Conservation (phyloP, 2,888 invertebrate genomes). For the Acrobasis suavella region DNA sequence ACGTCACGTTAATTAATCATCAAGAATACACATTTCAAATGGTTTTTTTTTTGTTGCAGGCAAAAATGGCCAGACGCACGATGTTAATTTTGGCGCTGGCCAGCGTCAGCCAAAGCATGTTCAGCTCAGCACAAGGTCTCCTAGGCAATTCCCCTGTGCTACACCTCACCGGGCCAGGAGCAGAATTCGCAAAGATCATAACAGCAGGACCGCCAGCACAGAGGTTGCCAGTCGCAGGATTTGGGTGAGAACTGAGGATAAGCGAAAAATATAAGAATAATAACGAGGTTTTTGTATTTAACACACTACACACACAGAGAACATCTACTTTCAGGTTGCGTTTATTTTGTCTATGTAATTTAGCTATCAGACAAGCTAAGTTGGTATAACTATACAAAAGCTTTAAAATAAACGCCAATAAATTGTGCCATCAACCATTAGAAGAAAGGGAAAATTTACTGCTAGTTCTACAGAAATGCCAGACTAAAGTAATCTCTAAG, state of each 20-base stretch:
- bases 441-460: too few species aligned
- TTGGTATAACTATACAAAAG: too few species aligned
- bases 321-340: too few species aligned
- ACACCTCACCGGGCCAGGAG: constrained; percentile 38
- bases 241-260: constrained; percentile 49
- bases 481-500: too few species aligned
- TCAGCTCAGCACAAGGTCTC: constrained; percentile 36
- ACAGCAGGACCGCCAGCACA: constrained; percentile 41
- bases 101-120: constrained; percentile 38
- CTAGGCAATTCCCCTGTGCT: constrained; percentile 34
- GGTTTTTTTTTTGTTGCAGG: constrained; percentile 47
- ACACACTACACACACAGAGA: too few species aligned
- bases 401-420: too few species aligned
- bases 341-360: too few species aligned
- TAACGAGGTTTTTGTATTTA: neutral
- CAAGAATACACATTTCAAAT: neutral
- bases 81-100: constrained; percentile 23
- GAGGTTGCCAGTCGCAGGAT: constrained; percentile 60
- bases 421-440: too few species aligned
- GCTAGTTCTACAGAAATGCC: too few species aligned
- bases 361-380: too few species aligned
- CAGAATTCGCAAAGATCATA: constrained; percentile 39
- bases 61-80: constrained; percentile 3
- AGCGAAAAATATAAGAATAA: constrained; percentile 6
- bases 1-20: too few species aligned